These are phyloP conservation scores for Neosilurus hyrtlii DNA, from an alignment of 2,797 vertebrate genomes.

Conservation along the genomic window DNA sequence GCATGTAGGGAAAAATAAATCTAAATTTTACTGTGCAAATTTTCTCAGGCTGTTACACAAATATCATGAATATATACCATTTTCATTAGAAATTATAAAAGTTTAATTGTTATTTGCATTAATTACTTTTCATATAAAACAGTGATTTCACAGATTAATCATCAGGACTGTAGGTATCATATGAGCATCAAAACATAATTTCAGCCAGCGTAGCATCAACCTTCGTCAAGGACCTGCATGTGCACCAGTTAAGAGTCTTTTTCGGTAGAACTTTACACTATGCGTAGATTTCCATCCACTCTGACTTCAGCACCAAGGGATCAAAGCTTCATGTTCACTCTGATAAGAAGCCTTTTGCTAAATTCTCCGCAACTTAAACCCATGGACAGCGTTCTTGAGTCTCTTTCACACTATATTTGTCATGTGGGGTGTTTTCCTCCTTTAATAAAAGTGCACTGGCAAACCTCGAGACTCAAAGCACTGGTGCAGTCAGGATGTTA, in stretches of 20 bases:
- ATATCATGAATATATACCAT: too few relatives aligned
- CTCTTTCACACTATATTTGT: not conserved
- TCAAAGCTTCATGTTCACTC: not conserved
- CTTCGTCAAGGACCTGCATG: not conserved
- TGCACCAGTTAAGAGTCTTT: not conserved
- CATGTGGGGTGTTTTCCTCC: not conserved
- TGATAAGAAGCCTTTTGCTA: not conserved
- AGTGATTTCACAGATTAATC: too few relatives aligned
- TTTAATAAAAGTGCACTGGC: not conserved
- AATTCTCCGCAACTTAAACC: not conserved
- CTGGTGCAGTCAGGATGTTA: constrained; percentile 7
- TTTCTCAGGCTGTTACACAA: not conserved
- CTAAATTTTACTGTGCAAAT: not conserved
- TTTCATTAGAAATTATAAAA: not conserved
- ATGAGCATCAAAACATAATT: not conserved
- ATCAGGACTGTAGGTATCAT: not conserved
- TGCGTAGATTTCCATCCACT: not conserved
- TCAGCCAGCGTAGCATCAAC: not conserved
- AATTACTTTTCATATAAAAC: not conserved
- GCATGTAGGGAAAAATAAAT: not conserved
- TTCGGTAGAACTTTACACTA: not conserved
- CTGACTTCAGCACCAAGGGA: not conserved
- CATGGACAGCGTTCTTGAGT: not conserved
- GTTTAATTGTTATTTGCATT: not conserved
- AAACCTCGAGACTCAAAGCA: not conserved